Base-by-base conservation (phyloP, 2,797 vertebrate genomes). In the Sebastes kiyomatsui region DNA sequence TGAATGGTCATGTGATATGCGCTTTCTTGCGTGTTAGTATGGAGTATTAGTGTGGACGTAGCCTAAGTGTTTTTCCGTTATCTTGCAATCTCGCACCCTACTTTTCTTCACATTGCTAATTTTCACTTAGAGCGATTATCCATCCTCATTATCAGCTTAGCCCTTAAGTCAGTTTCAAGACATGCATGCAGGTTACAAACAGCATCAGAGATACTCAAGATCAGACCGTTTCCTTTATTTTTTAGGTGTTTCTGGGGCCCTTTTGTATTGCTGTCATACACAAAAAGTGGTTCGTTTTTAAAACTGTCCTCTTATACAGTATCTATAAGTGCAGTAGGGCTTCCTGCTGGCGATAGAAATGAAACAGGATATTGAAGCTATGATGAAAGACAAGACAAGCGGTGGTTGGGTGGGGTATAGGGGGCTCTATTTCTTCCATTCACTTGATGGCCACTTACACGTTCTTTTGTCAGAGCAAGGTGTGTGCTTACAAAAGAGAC, bases 341-440 rank as follows among this genome's bases (percentile, higher is more conserved):
- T 83, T 83, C 83, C 5, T 46, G 54, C 62, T 72, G 35, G 75
- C 28, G 80, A 66, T 73, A 80, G 33, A 85, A 87, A 80, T 79
- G 81, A 90, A 92, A 92, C 71, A 49, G 77, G 86, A 93, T 92
- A 91, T 92, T 90, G 74, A 87, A 75, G 72, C 69, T 56, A 62
- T 86, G 79, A 87, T 91, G 84, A 92, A 92, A 93, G 83, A 81
- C 55, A 33, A 88, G 80, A 66, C 74, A 67, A 77, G 55, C 33
- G 7, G 35, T 74, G 68, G 14, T 33, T 71, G 80, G 86, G 81
- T 82, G 67, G 83, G 49, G 75, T 81, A 72, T 25, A 54, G 33
- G 76, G 83, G 82, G 56, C 78, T 90, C 59, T 76, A 60, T 90
- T 89, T 89, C 78, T 83, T 86, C 78, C 74, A 72, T 83, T 91